phyloP scores from a whole-genome alignment of 2,888 invertebrate species.

The Temnothorax unifasciatus region DNA sequence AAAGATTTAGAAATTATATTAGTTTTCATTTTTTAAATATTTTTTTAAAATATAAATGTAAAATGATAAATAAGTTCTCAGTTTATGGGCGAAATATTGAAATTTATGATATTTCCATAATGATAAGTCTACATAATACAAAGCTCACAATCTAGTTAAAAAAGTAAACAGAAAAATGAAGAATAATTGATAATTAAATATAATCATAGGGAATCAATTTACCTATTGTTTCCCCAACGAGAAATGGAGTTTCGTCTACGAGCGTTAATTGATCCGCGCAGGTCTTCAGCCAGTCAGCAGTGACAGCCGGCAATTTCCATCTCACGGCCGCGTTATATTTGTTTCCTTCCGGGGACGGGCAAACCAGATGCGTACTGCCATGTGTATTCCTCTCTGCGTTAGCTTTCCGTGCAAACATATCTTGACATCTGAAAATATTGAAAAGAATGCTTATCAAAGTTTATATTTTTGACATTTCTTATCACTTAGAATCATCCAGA shows the following conservation, averaged over 20 bases:
- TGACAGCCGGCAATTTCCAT: constrained; percentile 95
- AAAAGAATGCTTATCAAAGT: background rate
- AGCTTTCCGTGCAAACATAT: constrained; percentile 89
- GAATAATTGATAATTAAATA: background rate
- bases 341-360: constrained; percentile 91
- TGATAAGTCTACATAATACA: background rate
- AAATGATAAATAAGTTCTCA: background rate
- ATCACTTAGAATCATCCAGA: background rate
- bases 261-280: constrained; percentile 89
- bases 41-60: background rate
- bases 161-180: background rate
- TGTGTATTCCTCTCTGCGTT: constrained; percentile 86
- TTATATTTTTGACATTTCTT: background rate
- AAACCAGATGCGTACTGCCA: constrained; percentile 94
- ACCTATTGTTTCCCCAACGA: constrained; percentile 88
- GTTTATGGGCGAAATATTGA: background rate
- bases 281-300: constrained; percentile 91
- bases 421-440: constrained; percentile 87
- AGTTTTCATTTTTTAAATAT: background rate
- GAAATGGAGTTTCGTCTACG: constrained; percentile 88
- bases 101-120: background rate
- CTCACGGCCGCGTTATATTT: constrained; percentile 94
- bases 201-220: constrained; percentile 31
- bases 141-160: background rate
- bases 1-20: background rate